Evolutionary conservation across 2,888 invertebrate species (phyloP).

Genomic region (Phasia obesa): DNA sequence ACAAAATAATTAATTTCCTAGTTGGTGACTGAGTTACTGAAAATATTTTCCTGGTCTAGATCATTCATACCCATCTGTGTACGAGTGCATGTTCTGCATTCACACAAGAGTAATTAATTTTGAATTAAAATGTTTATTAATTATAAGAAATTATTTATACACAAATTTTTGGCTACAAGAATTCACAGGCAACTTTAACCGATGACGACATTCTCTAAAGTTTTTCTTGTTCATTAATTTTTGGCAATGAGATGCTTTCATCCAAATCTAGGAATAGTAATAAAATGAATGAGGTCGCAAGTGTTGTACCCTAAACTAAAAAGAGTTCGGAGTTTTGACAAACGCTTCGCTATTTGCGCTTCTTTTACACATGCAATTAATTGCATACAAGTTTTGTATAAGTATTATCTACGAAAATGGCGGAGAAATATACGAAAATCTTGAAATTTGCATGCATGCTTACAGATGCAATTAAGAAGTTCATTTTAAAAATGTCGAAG

Average conservation of each 20-base stretch:
- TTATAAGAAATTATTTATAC: slow-evolving; percentile 45
- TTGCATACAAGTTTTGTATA: no score
- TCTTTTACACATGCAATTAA: no score
- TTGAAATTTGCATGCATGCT: no score
- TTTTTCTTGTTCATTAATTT: slow-evolving; percentile 19
- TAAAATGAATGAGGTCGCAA: neutral
- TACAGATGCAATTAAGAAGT: no score
- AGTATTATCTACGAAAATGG: no score
- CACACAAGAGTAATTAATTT: slow-evolving; percentile 46
- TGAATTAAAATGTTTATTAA: slow-evolving; percentile 53
- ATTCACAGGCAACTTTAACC: slow-evolving; percentile 26
- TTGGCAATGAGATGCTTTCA: slow-evolving; percentile 18
- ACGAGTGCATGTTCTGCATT: slow-evolving; percentile 8
- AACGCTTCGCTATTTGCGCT: neutral
- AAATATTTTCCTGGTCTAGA: slow-evolving; percentile 45
- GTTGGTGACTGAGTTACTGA: slow-evolving; percentile 23
- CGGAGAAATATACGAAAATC: no score
- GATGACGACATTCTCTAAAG: slow-evolving; percentile 39
- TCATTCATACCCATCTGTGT: slow-evolving; percentile 21
- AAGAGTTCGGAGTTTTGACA: no score
- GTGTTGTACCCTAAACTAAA: neutral
- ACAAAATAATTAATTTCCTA: slow-evolving; percentile 25
- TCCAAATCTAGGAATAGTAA: neutral
- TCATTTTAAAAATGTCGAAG: no score
- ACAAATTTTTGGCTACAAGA: slow-evolving; percentile 31